phyloP scores from a whole-genome alignment of 2,113 vertebrate species.

The Smithornis capensis region DNA sequence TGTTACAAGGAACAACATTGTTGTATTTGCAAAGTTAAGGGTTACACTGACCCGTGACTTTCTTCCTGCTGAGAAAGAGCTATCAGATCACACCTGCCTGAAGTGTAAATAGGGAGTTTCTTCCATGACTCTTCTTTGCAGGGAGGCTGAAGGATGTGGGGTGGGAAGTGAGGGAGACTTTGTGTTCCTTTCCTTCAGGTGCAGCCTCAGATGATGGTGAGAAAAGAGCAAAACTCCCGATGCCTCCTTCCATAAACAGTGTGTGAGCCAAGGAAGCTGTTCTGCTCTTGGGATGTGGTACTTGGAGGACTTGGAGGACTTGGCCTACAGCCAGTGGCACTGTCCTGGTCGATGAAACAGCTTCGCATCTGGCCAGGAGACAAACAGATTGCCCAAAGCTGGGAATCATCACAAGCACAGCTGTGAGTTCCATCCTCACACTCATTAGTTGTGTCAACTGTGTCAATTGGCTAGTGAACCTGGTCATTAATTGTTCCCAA shows the following conservation, averaged over 20 bases:
- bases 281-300: neutral
- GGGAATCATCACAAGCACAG: neutral
- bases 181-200: neutral
- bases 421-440: neutral
- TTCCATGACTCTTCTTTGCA: neutral
- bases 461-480: neutral
- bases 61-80: neutral
- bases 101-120: neutral
- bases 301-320: neutral
- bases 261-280: neutral
- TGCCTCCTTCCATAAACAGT: rapidly evolving
- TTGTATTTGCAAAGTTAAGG: neutral
- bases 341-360: neutral
- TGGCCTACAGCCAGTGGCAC: rapidly evolving
- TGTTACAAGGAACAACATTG: neutral
- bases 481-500: rapidly evolving
- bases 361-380: neutral
- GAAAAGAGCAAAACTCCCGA: neutral
- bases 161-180: neutral
- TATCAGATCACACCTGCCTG: neutral
- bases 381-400: neutral
- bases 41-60: neutral
- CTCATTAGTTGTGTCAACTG: neutral
- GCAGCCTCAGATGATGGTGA: neutral
- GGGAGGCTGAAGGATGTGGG: neutral